Conservation (phyloP, 2,888 invertebrate species). For the Erebia epiphron region DNA sequence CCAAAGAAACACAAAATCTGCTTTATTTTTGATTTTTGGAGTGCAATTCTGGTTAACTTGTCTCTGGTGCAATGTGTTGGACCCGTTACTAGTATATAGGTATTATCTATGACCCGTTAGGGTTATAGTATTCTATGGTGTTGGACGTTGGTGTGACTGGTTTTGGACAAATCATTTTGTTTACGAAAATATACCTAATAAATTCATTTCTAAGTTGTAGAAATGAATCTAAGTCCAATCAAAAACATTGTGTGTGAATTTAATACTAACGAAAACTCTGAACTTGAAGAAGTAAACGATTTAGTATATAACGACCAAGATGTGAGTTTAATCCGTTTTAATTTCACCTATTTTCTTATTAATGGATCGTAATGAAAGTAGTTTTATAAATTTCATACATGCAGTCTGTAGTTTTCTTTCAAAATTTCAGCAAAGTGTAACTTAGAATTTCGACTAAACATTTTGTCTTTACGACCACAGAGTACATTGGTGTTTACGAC, state of each 20-base stretch:
- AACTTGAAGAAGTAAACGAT: neutral
- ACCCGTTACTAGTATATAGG: no score
- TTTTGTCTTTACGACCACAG: no score
- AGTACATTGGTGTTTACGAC: neutral
- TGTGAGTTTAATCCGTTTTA: neutral
- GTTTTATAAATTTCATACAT: neutral
- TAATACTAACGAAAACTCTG: neutral
- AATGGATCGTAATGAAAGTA: neutral
- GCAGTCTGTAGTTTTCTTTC: constrained; percentile 3
- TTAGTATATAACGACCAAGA: constrained; percentile 3
- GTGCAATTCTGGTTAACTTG: no score
- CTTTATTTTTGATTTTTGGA: no score
- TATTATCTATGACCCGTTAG: no score
- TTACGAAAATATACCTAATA: no score
- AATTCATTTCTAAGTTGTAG: neutral
- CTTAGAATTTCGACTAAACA: neutral
- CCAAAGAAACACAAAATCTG: no score
- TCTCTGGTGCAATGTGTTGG: no score
- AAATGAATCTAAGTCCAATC: neutral
- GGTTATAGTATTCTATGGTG: no score
- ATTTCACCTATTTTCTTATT: neutral
- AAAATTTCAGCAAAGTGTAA: neutral
- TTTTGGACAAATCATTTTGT: no score
- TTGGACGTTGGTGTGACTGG: no score
- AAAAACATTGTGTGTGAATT: constrained; percentile 1